Conservation (phyloP, 2,888 invertebrate genomes). For the Argynnis bischoffii region DNA sequence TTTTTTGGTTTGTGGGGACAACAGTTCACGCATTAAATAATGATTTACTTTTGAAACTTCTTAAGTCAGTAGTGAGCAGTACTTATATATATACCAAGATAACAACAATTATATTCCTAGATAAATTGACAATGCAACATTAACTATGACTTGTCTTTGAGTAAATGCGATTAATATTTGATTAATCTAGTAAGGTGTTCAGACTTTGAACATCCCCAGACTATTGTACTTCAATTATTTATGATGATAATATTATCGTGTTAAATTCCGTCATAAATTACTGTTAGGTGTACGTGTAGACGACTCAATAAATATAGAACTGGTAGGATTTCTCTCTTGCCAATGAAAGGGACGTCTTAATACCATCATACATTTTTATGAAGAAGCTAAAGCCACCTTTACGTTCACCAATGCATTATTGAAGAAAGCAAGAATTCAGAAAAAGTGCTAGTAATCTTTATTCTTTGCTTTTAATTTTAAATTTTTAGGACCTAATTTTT, state of each 20-base stretch:
- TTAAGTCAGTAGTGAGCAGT: no score
- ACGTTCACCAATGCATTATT: no score
- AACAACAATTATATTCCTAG: slow-evolving; percentile 2
- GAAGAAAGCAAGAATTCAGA: no score
- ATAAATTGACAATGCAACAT: slow-evolving; percentile 11
- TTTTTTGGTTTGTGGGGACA: no score
- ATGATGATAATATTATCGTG: background rate
- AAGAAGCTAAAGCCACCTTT: background rate
- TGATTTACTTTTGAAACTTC: no score
- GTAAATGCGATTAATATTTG: slow-evolving; percentile 15
- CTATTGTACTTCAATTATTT: slow-evolving; percentile 1
- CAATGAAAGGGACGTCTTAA: slow-evolving; percentile 6
- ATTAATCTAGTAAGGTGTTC: slow-evolving; percentile 13
- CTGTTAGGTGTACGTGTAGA: background rate
- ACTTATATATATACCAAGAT: background rate
- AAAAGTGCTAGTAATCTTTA: no score
- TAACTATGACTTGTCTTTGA: slow-evolving; percentile 6
- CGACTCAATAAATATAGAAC: background rate
- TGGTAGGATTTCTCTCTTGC: slow-evolving; percentile 1
- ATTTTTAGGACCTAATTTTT: no score
- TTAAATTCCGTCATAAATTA: background rate
- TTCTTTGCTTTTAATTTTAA: no score
- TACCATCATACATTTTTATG: slow-evolving; percentile 11
- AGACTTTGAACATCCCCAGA: slow-evolving; percentile 13
- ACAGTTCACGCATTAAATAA: no score